These are phyloP conservation scores for Ferrisia virgata DNA, from an alignment of 2,888 invertebrate genomes.

Conservation along the genomic window DNA sequence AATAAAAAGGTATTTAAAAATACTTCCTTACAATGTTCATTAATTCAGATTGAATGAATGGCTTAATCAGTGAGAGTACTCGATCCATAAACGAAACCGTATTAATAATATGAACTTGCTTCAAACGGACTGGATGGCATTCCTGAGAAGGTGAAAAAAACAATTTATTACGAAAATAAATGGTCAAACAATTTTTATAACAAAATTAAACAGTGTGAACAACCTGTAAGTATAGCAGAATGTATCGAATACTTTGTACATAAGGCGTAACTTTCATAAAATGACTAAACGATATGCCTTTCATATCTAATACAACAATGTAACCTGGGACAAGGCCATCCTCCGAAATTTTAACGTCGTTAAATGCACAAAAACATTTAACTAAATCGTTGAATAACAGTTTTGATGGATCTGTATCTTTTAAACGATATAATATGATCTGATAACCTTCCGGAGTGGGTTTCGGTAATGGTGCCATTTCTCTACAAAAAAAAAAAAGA, in stretches of 20 bases:
- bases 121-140: constrained; percentile 52
- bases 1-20: neutral
- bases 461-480: constrained; percentile 50
- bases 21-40: constrained; percentile 50
- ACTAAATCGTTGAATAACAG: constrained; percentile 50
- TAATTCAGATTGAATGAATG: constrained; percentile 51
- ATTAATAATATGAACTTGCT: constrained; percentile 52
- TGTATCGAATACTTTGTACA: constrained; percentile 50
- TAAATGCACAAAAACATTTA: constrained; percentile 51
- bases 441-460: constrained; percentile 51
- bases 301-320: constrained; percentile 52
- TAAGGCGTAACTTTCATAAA: constrained; percentile 50
- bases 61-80: constrained; percentile 51
- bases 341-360: constrained; percentile 51
- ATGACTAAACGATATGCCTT: constrained; percentile 51
- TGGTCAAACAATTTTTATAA: neutral
- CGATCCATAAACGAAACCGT: constrained; percentile 51
- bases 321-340: constrained; percentile 51
- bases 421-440: constrained; percentile 51
- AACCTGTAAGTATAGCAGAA: constrained; percentile 52
- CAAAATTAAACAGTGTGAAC: neutral
- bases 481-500: constrained; percentile 47
- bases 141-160: constrained; percentile 49
- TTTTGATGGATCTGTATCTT: constrained; percentile 50
- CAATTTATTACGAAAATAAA: neutral